Base-by-base conservation (phyloP, 2,888 invertebrate genomes). In the Meta bourneti region DNA sequence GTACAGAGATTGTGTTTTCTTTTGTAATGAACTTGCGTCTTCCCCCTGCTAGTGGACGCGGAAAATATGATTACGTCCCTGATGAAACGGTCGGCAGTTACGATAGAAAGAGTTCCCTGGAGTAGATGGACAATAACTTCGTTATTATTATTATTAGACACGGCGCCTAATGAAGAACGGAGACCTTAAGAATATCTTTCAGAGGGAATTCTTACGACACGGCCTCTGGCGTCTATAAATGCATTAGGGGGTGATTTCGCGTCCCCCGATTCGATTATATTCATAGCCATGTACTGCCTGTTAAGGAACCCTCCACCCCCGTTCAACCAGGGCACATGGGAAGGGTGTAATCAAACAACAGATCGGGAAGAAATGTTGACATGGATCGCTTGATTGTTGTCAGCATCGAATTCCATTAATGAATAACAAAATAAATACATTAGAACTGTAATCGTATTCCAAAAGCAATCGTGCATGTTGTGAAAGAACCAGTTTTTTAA, bases 61-160 rank as follows among this genome's bases (percentile, higher is more conserved):
- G 91, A 87, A 91, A 91, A 91, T 91, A 91, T 91, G 91, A 91
- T 91, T 91, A 90, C 77, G 86, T 6, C 61, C 61, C 61, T 16
- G 61, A 34, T 34, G 34, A 34, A 34, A 34, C 34, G 34, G 34
- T 34, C 34, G 34, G 34, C 34, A 34, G 34, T 34, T 34, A 61
- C 61, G 61, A 16, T 61, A 52, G 81, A 74, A 74, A 71, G 79
- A 72, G 80, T 78, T 83, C 51, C 82, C 71, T 72, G 78, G 82
- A 91, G 87, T 91, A 87, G 91, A 72, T 82, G 91, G 91, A 91
- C 91, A 91, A 87, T 91, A 91, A 91, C 91, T 91, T 91, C 91
- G 91, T 91, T 91, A 91, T 91, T 91, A 87, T 91, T 91, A 91
- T 91, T 91, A 91, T 91, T 91, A 91, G 91, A 85, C 75, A 81